Conservation (phyloP, 2,797 vertebrate species). For the Poecilia gillii region DNA sequence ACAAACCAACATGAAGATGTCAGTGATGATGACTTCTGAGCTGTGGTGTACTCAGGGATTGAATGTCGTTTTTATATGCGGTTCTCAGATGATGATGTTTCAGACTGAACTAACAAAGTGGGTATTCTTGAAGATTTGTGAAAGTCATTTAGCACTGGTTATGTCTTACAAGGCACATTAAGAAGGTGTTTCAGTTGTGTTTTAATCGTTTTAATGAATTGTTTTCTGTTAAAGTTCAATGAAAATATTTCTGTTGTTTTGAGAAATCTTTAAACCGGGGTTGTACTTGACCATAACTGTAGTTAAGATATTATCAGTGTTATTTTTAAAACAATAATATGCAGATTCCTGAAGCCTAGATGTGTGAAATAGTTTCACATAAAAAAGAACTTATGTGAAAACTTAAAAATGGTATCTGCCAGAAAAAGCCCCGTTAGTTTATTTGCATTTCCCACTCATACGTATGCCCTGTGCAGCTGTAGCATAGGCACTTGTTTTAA, state of each 20-base stretch:
- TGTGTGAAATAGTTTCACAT: conserved; percentile 1
- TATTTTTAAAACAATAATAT: background rate
- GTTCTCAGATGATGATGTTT: background rate
- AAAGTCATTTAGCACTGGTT: conserved; percentile 6
- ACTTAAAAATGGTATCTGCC: background rate
- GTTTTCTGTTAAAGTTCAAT: background rate
- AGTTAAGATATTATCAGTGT: background rate
- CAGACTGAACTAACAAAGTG: conserved; percentile 9
- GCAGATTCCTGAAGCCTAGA: conserved; percentile 5
- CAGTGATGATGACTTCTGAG: conserved; percentile 80
- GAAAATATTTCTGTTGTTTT: background rate
- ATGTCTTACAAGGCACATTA: background rate
- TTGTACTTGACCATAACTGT: background rate
- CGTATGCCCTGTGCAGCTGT: conserved; percentile 8
- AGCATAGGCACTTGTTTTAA: conserved; percentile 19
- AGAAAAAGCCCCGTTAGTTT: conserved; percentile 2
- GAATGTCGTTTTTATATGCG: background rate
- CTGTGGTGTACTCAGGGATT: conserved; percentile 35
- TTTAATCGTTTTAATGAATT: background rate
- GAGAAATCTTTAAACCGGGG: background rate
- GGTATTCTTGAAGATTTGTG: background rate
- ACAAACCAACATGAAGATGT: conserved; percentile 28
- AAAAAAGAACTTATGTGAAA: background rate
- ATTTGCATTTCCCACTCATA: conserved; percentile 6
- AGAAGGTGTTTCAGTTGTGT: background rate